phyloP scores from a whole-genome alignment of 2,797 vertebrate genomes.

The Coregonus suidteri region DNA sequence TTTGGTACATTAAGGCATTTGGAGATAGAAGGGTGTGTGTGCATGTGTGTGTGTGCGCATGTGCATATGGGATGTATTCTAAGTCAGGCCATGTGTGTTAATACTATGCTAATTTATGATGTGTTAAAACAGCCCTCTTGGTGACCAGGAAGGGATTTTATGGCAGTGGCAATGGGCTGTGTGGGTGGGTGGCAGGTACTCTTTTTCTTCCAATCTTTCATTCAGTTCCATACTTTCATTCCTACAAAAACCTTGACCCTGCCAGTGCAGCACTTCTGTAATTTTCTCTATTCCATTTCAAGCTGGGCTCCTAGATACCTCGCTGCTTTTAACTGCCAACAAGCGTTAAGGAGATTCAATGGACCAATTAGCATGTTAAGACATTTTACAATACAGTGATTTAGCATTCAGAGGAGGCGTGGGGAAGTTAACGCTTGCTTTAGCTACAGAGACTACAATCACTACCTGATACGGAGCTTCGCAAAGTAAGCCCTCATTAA shows the following conservation, averaged over 20 bases:
- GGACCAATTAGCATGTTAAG: conserved; percentile 1
- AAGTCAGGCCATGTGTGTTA: not conserved
- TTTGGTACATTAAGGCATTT: too few relatives aligned
- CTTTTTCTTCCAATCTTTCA: not conserved
- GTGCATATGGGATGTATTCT: not conserved
- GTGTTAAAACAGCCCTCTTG: not conserved
- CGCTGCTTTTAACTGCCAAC: not conserved
- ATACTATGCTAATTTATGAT: not conserved
- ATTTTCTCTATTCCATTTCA: not conserved
- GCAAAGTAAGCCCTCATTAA: not conserved
- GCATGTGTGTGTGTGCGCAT: not conserved
- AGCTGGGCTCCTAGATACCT: not conserved
- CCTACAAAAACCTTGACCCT: not conserved
- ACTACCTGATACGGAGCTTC: not conserved
- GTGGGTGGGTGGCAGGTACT: not conserved
- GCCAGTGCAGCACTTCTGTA: not conserved
- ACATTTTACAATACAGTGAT: not conserved
- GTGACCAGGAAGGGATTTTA: not conserved
- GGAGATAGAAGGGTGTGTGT: not conserved
- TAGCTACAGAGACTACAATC: not conserved
- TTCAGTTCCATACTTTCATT: not conserved
- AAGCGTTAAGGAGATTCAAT: conserved; percentile 13
- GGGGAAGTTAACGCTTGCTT: not conserved
- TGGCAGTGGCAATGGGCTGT: not conserved
- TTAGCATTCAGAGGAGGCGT: not conserved